Conservation (phyloP, 2,888 invertebrate species). For the Mallateleia sp. region DNA sequence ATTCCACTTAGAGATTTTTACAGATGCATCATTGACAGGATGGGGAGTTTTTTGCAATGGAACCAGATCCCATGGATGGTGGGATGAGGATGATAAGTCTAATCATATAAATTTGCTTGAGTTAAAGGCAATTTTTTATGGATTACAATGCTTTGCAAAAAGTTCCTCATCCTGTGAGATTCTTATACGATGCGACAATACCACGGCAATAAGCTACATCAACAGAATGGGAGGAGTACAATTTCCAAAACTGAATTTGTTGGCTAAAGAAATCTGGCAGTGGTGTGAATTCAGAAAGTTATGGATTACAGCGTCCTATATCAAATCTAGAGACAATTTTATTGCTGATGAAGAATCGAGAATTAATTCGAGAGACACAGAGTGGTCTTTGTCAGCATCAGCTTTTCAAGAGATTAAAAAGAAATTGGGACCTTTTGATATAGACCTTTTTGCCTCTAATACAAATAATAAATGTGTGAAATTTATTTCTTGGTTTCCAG, state of each 20-base stretch:
- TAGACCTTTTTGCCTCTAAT: too few relatives aligned
- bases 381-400: background rate
- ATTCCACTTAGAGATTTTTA: too few relatives aligned
- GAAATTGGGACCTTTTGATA: slow-evolving; percentile 1
- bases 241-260: too few relatives aligned
- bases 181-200: slow-evolving; percentile 40
- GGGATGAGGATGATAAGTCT: background rate
- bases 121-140: background rate
- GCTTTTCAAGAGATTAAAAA: background rate
- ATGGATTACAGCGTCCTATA: slow-evolving; percentile 2
- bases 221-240: too few relatives aligned
- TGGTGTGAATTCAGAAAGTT: slow-evolving; percentile 31
- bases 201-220: slow-evolving; percentile 50
- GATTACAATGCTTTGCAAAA: background rate
- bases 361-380: background rate
- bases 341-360: background rate
- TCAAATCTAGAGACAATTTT: background rate
- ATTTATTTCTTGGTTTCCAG: slow-evolving; percentile 27
- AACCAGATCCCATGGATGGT: slow-evolving; percentile 23
- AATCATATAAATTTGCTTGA: too few relatives aligned
- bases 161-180: slow-evolving; percentile 11
- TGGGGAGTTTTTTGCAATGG: too few relatives aligned
- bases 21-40: too few relatives aligned
- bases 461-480: slow-evolving; percentile 2
- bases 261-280: too few relatives aligned